Percentiles rank a stretch among this genome's conserved stretches.
Evolutionary conservation across 30 jellyfish, hydroid and myxozoan genomes (phyloP).

Genomic region (Turritopsis dohrnii): DNA sequence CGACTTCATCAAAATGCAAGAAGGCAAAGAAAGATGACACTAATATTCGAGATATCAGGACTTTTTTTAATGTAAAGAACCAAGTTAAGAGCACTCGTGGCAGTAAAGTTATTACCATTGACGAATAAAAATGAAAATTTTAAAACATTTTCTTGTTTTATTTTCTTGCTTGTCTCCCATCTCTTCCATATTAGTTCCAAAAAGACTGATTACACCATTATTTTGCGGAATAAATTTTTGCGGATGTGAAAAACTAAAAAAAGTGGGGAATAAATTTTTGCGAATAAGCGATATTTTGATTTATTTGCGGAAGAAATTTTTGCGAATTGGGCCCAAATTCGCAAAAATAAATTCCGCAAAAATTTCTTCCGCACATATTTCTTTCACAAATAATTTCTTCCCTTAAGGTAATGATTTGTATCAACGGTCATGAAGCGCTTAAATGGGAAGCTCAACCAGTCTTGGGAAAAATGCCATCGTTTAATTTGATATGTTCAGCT

Average conservation of each 20-base stretch:
- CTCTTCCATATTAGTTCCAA: neutral
- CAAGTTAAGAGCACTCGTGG: neutral
- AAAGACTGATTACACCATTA: neutral
- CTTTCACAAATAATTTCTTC: neutral
- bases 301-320: neutral
- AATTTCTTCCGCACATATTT: neutral
- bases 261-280: neutral
- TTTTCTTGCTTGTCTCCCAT: neutral
- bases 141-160: neutral
- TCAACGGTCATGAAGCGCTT: neutral
- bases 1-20: neutral
- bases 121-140: neutral
- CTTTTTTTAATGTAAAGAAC: neutral
- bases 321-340: neutral
- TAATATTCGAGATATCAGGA: neutral
- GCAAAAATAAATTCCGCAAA: neutral
- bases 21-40: neutral
- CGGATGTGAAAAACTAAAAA: neutral
- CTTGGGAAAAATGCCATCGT: conserved; percentile 1
- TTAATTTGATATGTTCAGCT: neutral
- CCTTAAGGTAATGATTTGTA: neutral
- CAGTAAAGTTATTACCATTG: neutral
- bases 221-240: neutral
- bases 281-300: neutral
- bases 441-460: conserved; percentile 6